phyloP scores from a whole-genome alignment of 2,797 vertebrate genomes.

The Coregonus ussuriensis region DNA sequence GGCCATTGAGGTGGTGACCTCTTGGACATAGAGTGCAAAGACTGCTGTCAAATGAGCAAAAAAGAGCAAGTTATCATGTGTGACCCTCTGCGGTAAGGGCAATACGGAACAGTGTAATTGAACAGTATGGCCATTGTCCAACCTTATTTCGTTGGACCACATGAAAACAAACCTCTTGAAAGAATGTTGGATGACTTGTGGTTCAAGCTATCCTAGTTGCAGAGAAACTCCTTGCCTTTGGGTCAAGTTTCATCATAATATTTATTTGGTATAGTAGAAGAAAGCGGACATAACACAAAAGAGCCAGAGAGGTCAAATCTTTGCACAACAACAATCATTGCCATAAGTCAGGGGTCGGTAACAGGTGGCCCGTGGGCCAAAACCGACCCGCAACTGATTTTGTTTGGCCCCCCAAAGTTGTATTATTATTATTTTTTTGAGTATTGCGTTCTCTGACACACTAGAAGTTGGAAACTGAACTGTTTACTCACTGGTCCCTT shows the following conservation, averaged over 20 bases:
- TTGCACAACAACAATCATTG: neutral
- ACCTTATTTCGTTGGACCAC: neutral
- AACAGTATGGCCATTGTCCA: neutral
- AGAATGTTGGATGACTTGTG: neutral
- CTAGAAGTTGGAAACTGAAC: neutral
- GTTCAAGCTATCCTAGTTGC: neutral
- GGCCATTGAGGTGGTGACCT: conserved; percentile 10
- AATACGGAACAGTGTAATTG: neutral
- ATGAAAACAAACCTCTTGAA: neutral
- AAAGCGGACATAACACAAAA: neutral
- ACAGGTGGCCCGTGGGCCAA: too few species aligned
- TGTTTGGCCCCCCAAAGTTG: too few species aligned
- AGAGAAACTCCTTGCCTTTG: neutral
- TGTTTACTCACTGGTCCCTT: neutral
- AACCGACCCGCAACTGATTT: too few species aligned
- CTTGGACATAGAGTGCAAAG: conserved; percentile 5
- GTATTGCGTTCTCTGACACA: neutral
- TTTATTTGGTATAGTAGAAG: neutral
- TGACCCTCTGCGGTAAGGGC: neutral
- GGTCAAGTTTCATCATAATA: neutral
- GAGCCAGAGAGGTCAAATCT: neutral
- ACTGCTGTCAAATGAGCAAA: neutral
- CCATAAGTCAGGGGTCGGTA: too few species aligned
- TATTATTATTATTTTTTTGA: too few species aligned
- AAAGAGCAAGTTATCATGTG: neutral